Percentiles rank a stretch among this genome's conserved stretches.
Evolutionary conservation across 2,113 vertebrate genomes (phyloP).

Genomic region (Pterocles burchelli): DNA sequence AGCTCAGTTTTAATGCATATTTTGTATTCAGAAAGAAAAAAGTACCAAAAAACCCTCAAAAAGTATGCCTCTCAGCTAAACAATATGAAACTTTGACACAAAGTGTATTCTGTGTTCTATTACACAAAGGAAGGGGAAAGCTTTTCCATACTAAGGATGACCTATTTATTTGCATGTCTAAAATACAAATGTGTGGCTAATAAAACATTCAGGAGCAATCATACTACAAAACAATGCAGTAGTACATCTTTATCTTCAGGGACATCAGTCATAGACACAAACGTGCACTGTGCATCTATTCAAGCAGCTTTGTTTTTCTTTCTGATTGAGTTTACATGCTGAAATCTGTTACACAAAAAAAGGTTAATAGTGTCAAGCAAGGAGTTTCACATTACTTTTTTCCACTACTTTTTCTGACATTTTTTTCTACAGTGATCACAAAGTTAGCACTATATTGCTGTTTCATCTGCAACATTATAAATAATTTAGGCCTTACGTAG

Average conservation of each 20-base stretch:
- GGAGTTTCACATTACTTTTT: not conserved
- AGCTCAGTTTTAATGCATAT: not conserved
- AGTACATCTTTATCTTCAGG: not conserved
- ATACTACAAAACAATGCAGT: not conserved
- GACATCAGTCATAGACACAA: not conserved
- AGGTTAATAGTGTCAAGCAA: not conserved
- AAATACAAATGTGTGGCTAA: not conserved
- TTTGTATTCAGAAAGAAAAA: not conserved
- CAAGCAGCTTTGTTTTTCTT: not conserved
- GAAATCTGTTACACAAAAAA: not conserved
- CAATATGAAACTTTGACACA: not conserved
- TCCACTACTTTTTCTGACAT: not conserved
- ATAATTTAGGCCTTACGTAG: not conserved
- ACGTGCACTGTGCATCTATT: not conserved
- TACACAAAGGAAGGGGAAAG: not conserved
- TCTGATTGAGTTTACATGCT: not conserved
- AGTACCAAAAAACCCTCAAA: not conserved
- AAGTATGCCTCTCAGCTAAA: not conserved
- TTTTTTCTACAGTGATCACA: not conserved
- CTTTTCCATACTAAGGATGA: not conserved
- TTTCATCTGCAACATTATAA: not conserved
- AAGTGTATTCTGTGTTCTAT: not conserved
- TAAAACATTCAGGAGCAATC: conserved; percentile 9
- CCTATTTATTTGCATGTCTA: not conserved
- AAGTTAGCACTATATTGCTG: not conserved